Percentiles rank a stretch among this genome's conserved stretches.
Conservation (phyloP, 2,113 vertebrate genomes). For the Pelvicachromis taeniatus region DNA sequence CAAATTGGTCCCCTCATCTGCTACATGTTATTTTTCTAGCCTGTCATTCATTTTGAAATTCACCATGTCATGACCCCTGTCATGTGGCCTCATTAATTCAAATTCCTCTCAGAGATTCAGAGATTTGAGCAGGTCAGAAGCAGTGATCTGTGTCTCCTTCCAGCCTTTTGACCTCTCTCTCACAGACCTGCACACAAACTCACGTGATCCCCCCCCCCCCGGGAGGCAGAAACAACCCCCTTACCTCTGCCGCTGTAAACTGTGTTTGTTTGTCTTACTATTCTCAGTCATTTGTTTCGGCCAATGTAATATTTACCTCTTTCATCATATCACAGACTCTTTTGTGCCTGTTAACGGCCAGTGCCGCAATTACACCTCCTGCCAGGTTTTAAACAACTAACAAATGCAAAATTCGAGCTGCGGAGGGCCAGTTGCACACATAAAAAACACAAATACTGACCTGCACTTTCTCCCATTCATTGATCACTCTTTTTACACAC, state of each 20-base stretch:
- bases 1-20: not conserved
- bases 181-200: slow-evolving; percentile 13
- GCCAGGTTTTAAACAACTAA: slow-evolving; percentile 32
- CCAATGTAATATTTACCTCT: not conserved
- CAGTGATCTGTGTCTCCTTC: slow-evolving; percentile 14
- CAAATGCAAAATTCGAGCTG: not conserved
- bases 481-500: not conserved
- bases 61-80: not conserved
- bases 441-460: not conserved
- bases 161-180: slow-evolving; percentile 5
- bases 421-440: not conserved
- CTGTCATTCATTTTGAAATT: not conserved
- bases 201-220: not conserved
- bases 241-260: not conserved
- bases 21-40: not conserved
- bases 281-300: not conserved
- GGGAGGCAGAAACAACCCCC: not conserved
- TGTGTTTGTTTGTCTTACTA: not conserved
- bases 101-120: not conserved
- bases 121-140: slow-evolving; percentile 7
- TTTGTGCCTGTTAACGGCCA: slow-evolving; percentile 2
- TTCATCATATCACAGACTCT: slow-evolving; percentile 24
- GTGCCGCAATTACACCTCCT: slow-evolving; percentile 8
- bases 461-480: not conserved
- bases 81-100: slow-evolving; percentile 18